Evolutionary conservation across 2,888 invertebrate genomes (phyloP).

Genomic region (Cataglyphis rosenhaueri): DNA sequence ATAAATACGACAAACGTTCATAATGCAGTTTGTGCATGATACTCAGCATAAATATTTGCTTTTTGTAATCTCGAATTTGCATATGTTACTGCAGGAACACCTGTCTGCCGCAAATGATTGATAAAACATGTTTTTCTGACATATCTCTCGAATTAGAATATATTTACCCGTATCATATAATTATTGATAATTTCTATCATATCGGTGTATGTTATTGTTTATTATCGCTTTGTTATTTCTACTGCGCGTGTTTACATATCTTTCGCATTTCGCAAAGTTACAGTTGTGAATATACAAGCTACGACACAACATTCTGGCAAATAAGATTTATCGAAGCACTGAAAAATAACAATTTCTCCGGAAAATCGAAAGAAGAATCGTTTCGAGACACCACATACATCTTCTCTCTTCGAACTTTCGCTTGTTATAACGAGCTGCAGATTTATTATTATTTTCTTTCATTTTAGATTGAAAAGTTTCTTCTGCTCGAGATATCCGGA

Average conservation of each 20-base stretch:
- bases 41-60: conserved; percentile 52
- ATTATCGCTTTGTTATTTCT: not conserved
- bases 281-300: conserved; percentile 28
- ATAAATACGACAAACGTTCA: conserved; percentile 44
- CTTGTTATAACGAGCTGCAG: conserved; percentile 68
- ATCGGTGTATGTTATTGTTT: not conserved
- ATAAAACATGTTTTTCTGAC: conserved; percentile 16
- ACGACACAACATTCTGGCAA: conserved; percentile 64
- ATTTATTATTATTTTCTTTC: conserved; percentile 68
- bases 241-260: not conserved
- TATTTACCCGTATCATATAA: conserved; percentile 9
- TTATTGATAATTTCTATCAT: conserved; percentile 20
- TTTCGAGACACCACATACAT: conserved; percentile 41
- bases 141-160: not conserved
- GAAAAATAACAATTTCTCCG: conserved; percentile 73
- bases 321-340: conserved; percentile 77
- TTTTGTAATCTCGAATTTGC: conserved; percentile 34
- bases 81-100: conserved; percentile 36
- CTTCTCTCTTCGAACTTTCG: conserved; percentile 51
- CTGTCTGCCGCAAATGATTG: conserved; percentile 18
- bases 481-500: not conserved
- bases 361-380: conserved; percentile 52
- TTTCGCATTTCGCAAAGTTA: not conserved
- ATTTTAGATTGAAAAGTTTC: not conserved
- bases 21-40: conserved; percentile 63